Base-by-base conservation (phyloP, 2,888 invertebrate species). In the Hypomecis atomaria region DNA sequence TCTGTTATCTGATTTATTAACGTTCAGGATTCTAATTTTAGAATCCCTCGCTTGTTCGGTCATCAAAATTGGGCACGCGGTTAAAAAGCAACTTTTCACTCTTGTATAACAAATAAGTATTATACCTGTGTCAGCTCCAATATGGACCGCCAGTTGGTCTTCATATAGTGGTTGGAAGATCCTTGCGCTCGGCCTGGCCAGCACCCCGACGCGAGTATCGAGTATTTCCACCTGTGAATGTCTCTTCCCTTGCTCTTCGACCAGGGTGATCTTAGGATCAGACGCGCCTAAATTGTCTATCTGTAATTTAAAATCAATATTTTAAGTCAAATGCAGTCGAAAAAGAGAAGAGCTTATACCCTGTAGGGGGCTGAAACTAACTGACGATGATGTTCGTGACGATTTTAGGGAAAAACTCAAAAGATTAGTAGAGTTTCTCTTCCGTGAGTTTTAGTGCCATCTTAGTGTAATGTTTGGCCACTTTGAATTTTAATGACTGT, bases 141-240 rank as follows among this genome's bases (percentile, higher is more conserved):
- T 96, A 78, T 96, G 96, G 0, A 98, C 95, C 13, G 95, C 96
- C 33, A 98, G 89, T 71, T 97, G 96, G 0, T 97, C 97, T 58
- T 95, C 95, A 81, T 98, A 97, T 34, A 98, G 86, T 0, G 97
- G 96, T 73, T 97, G 97, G 50, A 98, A 93, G 3, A 97, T 95
- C 70, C 96, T 95, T 0, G 97, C 97, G 49, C 96, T 96, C 5
- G 97, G 94, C 69, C 96, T 94, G 23, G 96, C 96, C 43, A 97
- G 87, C 0, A 96, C 96, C 5, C 97, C 98, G 70, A 96, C 95
- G 87, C 79, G 95, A 88, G 80, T 94, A 89, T 78, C 94, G 55
- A 97, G 82, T 74, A 96, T 96, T 79, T 96, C 96, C 37, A 97
- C 92, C 78, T 96, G 96, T 1, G 95, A 95, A 72, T 94, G 95